Percentiles rank a stretch among this genome's conserved stretches.
Conservation (phyloP, 2,797 vertebrate genomes). For the Sebastes wilsoni region DNA sequence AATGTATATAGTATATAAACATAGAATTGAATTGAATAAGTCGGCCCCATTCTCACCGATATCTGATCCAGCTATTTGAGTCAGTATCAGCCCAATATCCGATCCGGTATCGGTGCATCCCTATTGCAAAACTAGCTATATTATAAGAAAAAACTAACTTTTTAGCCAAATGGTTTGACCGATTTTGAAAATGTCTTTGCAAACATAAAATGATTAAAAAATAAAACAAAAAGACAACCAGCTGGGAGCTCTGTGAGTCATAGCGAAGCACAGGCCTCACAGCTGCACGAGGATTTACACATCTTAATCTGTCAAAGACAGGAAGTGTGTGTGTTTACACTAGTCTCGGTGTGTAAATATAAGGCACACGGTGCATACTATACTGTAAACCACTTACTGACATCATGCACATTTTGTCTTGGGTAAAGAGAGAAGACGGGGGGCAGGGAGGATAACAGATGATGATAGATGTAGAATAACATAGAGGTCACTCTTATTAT, state of each 20-base stretch:
- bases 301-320: constrained; percentile 57
- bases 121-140: too few species aligned
- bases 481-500: neutral
- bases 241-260: constrained; percentile 44
- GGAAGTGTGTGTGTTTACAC: constrained; percentile 66
- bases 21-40: too few species aligned
- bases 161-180: too few species aligned
- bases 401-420: constrained; percentile 25
- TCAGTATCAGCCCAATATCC: too few species aligned
- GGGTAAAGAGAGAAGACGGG: neutral
- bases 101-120: too few species aligned
- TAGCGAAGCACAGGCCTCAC: constrained; percentile 10
- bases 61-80: too few species aligned
- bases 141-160: too few species aligned
- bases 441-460: neutral
- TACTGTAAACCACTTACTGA: constrained; percentile 27
- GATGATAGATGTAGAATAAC: constrained; percentile 9
- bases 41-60: too few species aligned
- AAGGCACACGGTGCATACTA: neutral
- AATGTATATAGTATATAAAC: too few species aligned
- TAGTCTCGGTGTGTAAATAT: constrained; percentile 58
- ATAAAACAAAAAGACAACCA: constrained; percentile 17
- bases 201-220: constrained; percentile 2
- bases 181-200: too few species aligned
- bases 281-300: constrained; percentile 34